These are phyloP conservation scores for Lasioglossum lativentre DNA, from an alignment of 2,888 invertebrate species.

Conservation along the genomic window DNA sequence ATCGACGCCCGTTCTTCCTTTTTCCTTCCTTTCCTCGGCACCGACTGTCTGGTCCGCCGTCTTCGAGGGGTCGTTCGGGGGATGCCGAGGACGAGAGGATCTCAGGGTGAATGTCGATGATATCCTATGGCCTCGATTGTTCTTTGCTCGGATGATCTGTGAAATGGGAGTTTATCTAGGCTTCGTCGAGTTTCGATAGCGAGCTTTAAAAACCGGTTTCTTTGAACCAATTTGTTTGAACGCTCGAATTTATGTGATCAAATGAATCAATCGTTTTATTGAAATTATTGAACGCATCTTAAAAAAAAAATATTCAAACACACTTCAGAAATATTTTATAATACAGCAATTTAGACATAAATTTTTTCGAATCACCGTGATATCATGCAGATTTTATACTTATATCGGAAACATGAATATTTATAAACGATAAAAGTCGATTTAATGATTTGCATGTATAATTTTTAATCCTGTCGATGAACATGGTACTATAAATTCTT, in stretches of 20 bases:
- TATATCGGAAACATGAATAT: too few species aligned
- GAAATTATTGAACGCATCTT: too few species aligned
- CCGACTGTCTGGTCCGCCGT: neutral
- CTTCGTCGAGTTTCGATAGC: neutral
- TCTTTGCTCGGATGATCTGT: neutral
- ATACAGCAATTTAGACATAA: too few species aligned
- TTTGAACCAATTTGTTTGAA: neutral
- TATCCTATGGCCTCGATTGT: neutral
- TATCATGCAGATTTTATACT: too few species aligned
- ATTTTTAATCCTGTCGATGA: too few species aligned
- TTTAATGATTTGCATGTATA: too few species aligned
- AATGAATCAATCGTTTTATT: too few species aligned
- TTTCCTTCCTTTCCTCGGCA: neutral
- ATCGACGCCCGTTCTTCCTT: constrained; percentile 39
- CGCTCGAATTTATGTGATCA: neutral
- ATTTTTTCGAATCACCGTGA: too few species aligned
- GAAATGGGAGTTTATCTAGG: neutral
- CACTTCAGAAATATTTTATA: too few species aligned
- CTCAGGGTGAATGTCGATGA: neutral
- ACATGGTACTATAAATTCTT: too few species aligned
- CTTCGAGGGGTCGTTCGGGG: neutral
- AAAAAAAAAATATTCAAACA: too few species aligned
- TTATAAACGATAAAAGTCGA: too few species aligned
- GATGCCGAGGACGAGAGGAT: neutral
- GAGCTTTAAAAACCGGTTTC: neutral